Base-by-base conservation (phyloP, 2,113 vertebrate species). In the Callipepla californica region DNA sequence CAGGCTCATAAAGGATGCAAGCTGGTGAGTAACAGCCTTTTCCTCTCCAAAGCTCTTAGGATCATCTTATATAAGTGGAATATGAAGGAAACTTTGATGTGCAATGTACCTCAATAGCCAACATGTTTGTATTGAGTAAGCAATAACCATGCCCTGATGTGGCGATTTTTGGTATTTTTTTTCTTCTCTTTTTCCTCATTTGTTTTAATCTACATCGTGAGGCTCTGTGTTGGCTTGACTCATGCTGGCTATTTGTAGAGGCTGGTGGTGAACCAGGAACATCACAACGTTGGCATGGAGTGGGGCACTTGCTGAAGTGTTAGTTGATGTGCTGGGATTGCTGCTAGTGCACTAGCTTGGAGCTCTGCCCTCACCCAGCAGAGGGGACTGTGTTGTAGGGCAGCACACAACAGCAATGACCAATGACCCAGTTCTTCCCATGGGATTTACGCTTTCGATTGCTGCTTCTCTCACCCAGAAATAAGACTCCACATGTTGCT, bases 271-370 rank as follows among this genome's bases (percentile, higher is more conserved):
- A 34, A 66, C 16, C 26, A 8, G 34, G 72, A 51, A n/a, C 36
- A 1, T 38, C 47, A 5, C 45, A 26, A 0, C 0, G 0, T 1
- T 51, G 65, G 15, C 9, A 1, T 2, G 44, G 47, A 59, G 28
- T 1, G 38, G 38, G 51, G 69, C 13, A 44, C 44, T 36, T 0
- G 0, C 38, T 42, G 28, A 21, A 3, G 51, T 4, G 6, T 59
- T 11, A 5, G n/a, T 26, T 55, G 34, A 13, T n/a, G 4, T 40
- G 34, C 18, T 80, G 80, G 73, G 47, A 28, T 1, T 16, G 53
- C 59, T 40, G 9, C 45, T 13, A 1, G 1, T 5, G 3, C 30
- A 13, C 40, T 66, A 78, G 22, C 42, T 14, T 0, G 7, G 51
- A 11, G 59, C n/a, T 69, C 66, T 57, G 20, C 2, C 30, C 45